Conservation (phyloP, 2,113 vertebrate genomes). For the Chaetops frenatus region DNA sequence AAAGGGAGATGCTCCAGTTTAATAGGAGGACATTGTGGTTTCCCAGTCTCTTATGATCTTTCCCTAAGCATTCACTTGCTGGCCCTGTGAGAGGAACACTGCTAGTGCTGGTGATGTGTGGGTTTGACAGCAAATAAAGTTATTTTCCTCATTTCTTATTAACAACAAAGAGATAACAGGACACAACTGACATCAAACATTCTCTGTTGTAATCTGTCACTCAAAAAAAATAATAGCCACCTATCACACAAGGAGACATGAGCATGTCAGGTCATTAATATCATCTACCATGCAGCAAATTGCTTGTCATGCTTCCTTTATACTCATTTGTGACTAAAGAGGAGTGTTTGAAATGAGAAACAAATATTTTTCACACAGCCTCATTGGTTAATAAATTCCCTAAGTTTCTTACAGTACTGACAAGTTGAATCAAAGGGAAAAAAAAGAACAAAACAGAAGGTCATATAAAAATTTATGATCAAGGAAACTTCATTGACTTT, state of each 20-base stretch:
- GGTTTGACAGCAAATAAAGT: background rate
- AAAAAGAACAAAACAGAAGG: background rate
- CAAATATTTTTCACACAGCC: constrained; percentile 35
- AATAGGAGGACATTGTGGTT: background rate
- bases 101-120: background rate
- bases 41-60: background rate
- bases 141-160: background rate
- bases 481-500: background rate
- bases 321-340: constrained; percentile 62
- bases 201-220: constrained; percentile 35
- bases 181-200: background rate
- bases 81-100: background rate
- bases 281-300: constrained; percentile 64
- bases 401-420: background rate
- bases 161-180: background rate
- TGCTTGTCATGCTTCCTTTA: constrained; percentile 70
- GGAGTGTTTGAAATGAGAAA: constrained; percentile 5
- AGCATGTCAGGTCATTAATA: constrained; percentile 66
- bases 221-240: constrained; percentile 10
- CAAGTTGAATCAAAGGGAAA: background rate
- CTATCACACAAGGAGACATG: constrained; percentile 26
- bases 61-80: background rate
- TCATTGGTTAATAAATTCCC: background rate
- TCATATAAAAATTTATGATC: constrained; percentile 15
- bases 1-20: background rate